Conservation (phyloP, 1,140 invertebrate genomes). For the Drosophila oshimai region DNA sequence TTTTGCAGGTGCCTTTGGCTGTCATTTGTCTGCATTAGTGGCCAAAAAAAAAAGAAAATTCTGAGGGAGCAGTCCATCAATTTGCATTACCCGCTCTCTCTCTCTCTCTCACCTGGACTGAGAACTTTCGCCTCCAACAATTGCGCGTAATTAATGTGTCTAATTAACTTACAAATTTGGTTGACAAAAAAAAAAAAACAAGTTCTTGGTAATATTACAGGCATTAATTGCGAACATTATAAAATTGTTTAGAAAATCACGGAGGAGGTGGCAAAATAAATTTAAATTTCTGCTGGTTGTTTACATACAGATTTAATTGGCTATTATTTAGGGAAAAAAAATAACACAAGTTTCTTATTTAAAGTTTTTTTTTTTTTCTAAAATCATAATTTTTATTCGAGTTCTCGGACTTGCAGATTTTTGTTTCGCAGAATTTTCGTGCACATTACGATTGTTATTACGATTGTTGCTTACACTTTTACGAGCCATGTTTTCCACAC, state of each 20-base stretch:
- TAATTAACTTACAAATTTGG: slow-evolving; percentile 61
- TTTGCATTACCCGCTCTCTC: slow-evolving; percentile 62
- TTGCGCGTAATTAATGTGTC: slow-evolving; percentile 70
- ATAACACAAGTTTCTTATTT: neutral
- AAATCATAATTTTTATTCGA: neutral
- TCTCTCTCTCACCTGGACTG: slow-evolving; percentile 49
- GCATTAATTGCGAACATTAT: neutral
- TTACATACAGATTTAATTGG: neutral
- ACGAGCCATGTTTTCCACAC: slow-evolving; percentile 22
- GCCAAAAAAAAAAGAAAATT: neutral
- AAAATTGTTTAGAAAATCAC: no score
- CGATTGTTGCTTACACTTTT: slow-evolving; percentile 24
- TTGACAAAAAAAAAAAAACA: neutral
- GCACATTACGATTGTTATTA: slow-evolving; percentile 5
- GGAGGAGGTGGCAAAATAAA: no score
- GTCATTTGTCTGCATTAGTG: slow-evolving; percentile 77
- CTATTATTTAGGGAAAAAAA: neutral
- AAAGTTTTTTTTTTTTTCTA: neutral
- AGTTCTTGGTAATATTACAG: neutral
- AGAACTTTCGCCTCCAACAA: slow-evolving; percentile 7
- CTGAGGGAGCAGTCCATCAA: slow-evolving; percentile 29
- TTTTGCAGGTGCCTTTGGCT: slow-evolving; percentile 47
- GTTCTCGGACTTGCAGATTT: neutral
- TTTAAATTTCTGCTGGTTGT: neutral
- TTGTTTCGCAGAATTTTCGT: neutral